Conservation (phyloP, 2,888 invertebrate species). For the Octodonta nipae region DNA sequence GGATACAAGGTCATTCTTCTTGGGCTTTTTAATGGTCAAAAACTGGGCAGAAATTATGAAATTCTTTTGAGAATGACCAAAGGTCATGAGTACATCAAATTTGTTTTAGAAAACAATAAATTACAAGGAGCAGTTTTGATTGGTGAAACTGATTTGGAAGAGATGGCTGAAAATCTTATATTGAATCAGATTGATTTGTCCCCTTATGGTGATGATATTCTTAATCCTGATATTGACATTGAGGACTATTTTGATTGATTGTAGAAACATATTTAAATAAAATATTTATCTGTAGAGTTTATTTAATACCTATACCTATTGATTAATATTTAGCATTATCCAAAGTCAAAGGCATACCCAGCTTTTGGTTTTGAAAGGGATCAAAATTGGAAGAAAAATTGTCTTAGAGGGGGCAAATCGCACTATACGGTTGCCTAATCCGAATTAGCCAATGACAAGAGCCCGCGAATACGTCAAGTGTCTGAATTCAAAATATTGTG, state of each 20-base stretch:
- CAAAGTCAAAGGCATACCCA: too few relatives aligned
- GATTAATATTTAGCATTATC: too few relatives aligned
- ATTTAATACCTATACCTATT: not conserved
- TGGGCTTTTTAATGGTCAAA: constrained; percentile 88
- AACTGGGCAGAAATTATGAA: constrained; percentile 66
- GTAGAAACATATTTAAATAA: not conserved
- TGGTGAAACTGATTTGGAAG: constrained; percentile 93
- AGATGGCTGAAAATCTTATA: constrained; percentile 95
- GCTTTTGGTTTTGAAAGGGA: too few relatives aligned
- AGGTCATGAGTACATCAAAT: constrained; percentile 71
- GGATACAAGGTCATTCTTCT: constrained; percentile 84
- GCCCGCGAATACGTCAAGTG: too few relatives aligned
- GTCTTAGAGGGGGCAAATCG: too few relatives aligned
- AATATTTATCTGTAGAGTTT: not conserved
- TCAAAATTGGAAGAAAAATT: too few relatives aligned
- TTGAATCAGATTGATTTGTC: constrained; percentile 84
- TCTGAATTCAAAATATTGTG: too few relatives aligned
- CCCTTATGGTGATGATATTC: constrained; percentile 76
- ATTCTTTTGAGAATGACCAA: constrained; percentile 73
- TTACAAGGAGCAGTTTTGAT: constrained; percentile 89
- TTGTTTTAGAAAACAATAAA: constrained; percentile 68
- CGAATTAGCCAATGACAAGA: too few relatives aligned
- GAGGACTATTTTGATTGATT: constrained; percentile 95
- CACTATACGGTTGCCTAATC: too few relatives aligned
- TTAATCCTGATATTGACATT: constrained; percentile 91